Conservation (phyloP, 2,113 vertebrate genomes). For the Lipophrys pholis region DNA sequence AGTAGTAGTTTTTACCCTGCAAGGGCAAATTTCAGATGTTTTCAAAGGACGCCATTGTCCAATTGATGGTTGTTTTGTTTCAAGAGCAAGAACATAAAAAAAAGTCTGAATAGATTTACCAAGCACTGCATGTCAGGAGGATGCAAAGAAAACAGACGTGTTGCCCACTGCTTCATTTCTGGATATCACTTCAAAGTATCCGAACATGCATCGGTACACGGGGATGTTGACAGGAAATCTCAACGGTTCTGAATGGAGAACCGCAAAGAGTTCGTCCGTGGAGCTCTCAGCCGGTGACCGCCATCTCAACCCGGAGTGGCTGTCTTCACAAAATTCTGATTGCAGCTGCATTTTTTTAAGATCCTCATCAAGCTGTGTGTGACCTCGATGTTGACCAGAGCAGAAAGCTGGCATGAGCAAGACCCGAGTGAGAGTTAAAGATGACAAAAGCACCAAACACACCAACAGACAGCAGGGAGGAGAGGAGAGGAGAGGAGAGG, state of each 20-base stretch:
- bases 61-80: slow-evolving; percentile 64
- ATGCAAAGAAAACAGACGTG: slow-evolving; percentile 35
- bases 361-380: slow-evolving; percentile 41
- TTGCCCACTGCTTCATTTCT: slow-evolving; percentile 9
- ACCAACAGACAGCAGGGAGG: slow-evolving; percentile 39
- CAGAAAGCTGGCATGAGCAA: slow-evolving; percentile 39
- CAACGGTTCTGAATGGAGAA: slow-evolving; percentile 12
- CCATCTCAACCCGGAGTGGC: slow-evolving; percentile 18
- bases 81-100: slow-evolving; percentile 27
- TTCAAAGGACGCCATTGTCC: slow-evolving; percentile 50
- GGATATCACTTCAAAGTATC: slow-evolving; percentile 42
- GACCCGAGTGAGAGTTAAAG: slow-evolving; percentile 28
- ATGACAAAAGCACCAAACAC: slow-evolving; percentile 30
- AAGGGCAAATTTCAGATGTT: slow-evolving; percentile 48
- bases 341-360: slow-evolving; percentile 21
- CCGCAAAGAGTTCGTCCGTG: slow-evolving; percentile 1
- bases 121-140: slow-evolving; percentile 12
- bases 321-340: slow-evolving; percentile 41
- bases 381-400: slow-evolving; percentile 27
- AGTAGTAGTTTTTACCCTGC: slow-evolving; percentile 23
- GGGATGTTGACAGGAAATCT: slow-evolving; percentile 21
- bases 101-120: slow-evolving; percentile 50
- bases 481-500: slow-evolving; percentile 5
- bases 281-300: slow-evolving; percentile 8
- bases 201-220: slow-evolving; percentile 30